These are phyloP conservation scores for Prosapia bicincta DNA, from an alignment of 2,888 invertebrate genomes.

Conservation along the genomic window DNA sequence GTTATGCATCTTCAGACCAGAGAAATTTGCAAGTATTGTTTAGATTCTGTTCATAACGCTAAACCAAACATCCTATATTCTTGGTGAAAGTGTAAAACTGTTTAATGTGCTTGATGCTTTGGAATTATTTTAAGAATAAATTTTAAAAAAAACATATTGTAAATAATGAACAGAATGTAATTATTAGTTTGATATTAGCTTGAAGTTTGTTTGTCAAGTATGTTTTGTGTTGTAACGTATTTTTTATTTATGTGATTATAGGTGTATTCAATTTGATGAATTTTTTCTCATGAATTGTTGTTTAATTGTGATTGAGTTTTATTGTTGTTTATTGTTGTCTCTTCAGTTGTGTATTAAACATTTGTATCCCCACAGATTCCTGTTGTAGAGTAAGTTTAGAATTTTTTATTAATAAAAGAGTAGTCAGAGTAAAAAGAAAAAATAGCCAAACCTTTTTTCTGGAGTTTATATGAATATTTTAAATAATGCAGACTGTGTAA, in stretches of 20 bases:
- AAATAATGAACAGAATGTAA: neutral
- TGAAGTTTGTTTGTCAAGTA: neutral
- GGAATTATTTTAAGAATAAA: neutral
- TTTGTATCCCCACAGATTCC: too few species aligned
- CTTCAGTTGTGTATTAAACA: neutral
- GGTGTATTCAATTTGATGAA: neutral
- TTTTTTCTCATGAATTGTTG: neutral
- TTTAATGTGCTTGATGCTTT: neutral
- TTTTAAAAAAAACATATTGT: neutral
- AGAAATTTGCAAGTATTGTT: neutral
- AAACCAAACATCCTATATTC: neutral
- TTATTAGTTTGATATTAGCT: neutral
- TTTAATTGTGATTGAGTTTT: neutral
- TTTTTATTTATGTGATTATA: neutral
- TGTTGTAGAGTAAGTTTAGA: too few species aligned
- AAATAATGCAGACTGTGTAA: too few species aligned
- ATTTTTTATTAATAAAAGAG: too few species aligned
- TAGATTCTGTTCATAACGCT: neutral
- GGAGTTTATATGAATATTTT: too few species aligned
- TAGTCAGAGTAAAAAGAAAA: too few species aligned
- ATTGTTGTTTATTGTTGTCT: neutral
- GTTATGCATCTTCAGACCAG: neutral
- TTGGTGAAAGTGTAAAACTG: neutral
- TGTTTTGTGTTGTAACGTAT: neutral
- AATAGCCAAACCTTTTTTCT: too few species aligned